Conservation (phyloP, 2,797 vertebrate genomes). For the Peromyscus melanophrys region DNA sequence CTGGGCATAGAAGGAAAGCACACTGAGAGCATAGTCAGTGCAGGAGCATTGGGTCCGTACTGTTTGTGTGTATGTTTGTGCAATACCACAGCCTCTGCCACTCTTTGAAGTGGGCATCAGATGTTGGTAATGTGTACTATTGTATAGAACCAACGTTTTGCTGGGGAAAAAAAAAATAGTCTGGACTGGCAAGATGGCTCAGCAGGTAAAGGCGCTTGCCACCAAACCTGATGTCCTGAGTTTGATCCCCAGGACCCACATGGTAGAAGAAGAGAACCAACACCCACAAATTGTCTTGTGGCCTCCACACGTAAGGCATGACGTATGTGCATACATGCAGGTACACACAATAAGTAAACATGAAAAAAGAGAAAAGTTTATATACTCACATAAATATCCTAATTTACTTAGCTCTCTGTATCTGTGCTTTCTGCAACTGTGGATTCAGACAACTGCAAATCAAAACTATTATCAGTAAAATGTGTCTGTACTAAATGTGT, state of each 20-base stretch:
- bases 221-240: neutral
- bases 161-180: neutral
- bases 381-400: neutral
- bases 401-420: neutral
- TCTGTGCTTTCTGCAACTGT: neutral
- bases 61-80: neutral
- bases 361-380: neutral
- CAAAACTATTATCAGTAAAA: neutral
- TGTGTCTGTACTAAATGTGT: neutral
- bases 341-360: neutral
- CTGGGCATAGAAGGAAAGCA: neutral
- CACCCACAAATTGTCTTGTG: neutral
- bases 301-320: neutral
- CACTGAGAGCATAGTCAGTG: neutral
- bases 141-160: constrained; percentile 67
- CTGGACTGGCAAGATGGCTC: neutral
- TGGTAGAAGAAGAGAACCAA: neutral
- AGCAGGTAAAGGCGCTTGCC: neutral
- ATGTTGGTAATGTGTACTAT: constrained; percentile 36
- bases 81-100: neutral
- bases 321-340: neutral
- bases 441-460: neutral
- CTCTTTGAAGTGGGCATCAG: constrained; percentile 1
- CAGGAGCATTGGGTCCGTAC: neutral
- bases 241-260: neutral